Evolutionary conservation across 2,888 invertebrate genomes (phyloP).

Genomic region (Melinaea marsaeus): DNA sequence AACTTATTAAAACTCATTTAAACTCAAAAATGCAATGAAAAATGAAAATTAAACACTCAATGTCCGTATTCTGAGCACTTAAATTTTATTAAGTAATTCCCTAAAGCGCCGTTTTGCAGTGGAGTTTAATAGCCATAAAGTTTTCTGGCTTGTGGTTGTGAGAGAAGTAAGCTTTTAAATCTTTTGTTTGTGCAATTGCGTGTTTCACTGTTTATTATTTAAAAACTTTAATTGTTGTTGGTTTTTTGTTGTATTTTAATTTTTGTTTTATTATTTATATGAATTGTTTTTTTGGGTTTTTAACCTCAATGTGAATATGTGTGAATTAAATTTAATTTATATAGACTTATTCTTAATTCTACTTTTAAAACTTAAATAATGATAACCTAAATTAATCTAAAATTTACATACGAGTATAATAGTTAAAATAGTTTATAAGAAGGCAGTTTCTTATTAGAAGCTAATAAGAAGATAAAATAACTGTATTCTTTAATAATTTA

Average conservation of each 20-base stretch:
- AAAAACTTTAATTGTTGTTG: conserved; percentile 22
- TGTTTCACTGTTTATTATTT: conserved; percentile 7
- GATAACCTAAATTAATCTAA: no score
- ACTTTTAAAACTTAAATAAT: no score
- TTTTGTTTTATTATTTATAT: conserved; percentile 4
- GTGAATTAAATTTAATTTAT: no score
- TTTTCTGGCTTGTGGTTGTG: no score
- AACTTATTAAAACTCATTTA: neutral
- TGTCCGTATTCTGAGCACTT: no score
- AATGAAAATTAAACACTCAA: no score
- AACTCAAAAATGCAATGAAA: neutral
- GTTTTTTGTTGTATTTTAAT: conserved; percentile 8
- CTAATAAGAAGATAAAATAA: no score
- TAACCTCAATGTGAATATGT: neutral
- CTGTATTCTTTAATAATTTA: no score
- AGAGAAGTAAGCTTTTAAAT: conserved; percentile 13
- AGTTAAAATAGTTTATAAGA: no score
- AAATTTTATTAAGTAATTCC: conserved; percentile 27
- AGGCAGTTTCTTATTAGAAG: no score
- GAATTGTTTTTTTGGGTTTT: neutral
- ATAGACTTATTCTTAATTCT: no score
- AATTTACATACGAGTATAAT: no score
- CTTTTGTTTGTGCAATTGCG: conserved; percentile 21
- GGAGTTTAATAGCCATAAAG: conserved; percentile 13
- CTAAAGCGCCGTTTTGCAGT: conserved; percentile 25